Evolutionary conservation across 2,113 vertebrate genomes (phyloP), one percentile per base, ranked within the genome.

Genomic region (Triplophysa dalaica): DNA sequence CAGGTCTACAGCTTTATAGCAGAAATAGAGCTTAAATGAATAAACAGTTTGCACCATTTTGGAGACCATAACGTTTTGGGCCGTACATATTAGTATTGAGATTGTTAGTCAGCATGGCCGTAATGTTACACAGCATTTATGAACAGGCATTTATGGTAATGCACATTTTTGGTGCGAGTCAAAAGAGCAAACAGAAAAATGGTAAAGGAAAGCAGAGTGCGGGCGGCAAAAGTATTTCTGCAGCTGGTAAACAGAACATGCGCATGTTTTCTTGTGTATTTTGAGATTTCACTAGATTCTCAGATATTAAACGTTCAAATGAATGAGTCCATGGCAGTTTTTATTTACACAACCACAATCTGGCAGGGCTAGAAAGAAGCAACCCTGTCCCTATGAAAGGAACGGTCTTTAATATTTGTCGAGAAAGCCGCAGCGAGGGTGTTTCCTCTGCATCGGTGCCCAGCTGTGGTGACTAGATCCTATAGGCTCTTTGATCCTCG

Each of bases 321-420:
- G 86, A 83, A 82, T 82, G 78, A 86, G 83, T 60, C 70, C 67
- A 83, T 66, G 83, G 82, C 85, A 73, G 82, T 45, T 86, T 86
- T 83, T 86, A 86, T 91, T 91, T 90, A 87, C 80, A 81, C 83
- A 70, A 77, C 88, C 90, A 79, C 87, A 87, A 87, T 83, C 89
- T 90, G 88, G 90, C 89, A 90, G 74, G 29, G 84, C 87, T 87
- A 88, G 90, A 89, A 91, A 91, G 86, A 38, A 81, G 82, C 81
- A 84, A 81, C 85, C 86, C 83, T 81, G 85, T 85, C 88, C 80
- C 88, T 82, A 90, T 83, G 78, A 87, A 92, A 91, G 88, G 87
- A 87, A 86, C 85, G 86, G 88, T 93, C 93, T 94, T 93, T 94
- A 93, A 94, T 93, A 94, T 94, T 91, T 93, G 91, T 91, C 85